Conservation (phyloP, 2,888 invertebrate species). For the Hoplodrina blanda region DNA sequence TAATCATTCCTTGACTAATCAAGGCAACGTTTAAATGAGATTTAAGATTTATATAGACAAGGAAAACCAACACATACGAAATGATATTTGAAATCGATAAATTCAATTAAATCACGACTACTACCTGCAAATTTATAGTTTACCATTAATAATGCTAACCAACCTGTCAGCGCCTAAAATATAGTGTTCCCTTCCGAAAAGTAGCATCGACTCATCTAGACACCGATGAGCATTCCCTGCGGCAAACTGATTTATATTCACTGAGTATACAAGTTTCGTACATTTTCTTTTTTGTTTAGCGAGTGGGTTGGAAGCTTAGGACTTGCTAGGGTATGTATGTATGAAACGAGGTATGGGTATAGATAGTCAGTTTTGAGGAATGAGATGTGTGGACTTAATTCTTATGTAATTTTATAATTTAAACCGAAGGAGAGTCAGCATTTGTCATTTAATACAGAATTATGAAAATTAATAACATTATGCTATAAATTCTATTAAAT, state of each 20-base stretch:
- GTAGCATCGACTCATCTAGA: slow-evolving; percentile 43
- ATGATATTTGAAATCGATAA: slow-evolving; percentile 4
- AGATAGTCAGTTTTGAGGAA: background rate
- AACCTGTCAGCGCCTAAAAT: slow-evolving; percentile 41
- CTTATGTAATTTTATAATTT: too few relatives aligned
- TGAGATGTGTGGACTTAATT: too few relatives aligned
- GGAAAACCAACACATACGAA: background rate
- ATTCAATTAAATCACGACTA: slow-evolving; percentile 23
- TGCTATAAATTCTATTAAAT: too few relatives aligned
- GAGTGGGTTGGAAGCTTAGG: slow-evolving; percentile 27
- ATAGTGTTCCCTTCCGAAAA: slow-evolving; percentile 44
- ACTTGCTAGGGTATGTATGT: slow-evolving; percentile 3
- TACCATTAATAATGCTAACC: slow-evolving; percentile 30
- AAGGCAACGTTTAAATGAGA: background rate
- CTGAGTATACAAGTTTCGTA: slow-evolving; percentile 41
- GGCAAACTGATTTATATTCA: slow-evolving; percentile 63
- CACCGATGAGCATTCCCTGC: slow-evolving; percentile 43
- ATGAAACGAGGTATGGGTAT: background rate
- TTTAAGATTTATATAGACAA: background rate
- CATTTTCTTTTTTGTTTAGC: slow-evolving; percentile 55
- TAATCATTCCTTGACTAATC: slow-evolving; percentile 5
- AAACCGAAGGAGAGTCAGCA: too few relatives aligned
- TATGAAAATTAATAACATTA: too few relatives aligned
- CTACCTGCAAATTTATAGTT: slow-evolving; percentile 26
- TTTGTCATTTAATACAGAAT: too few relatives aligned